Evolutionary conservation across 2,797 vertebrate species (phyloP), one percentile per base, ranked within the genome.

Genomic region (Choloepus didactylus): DNA sequence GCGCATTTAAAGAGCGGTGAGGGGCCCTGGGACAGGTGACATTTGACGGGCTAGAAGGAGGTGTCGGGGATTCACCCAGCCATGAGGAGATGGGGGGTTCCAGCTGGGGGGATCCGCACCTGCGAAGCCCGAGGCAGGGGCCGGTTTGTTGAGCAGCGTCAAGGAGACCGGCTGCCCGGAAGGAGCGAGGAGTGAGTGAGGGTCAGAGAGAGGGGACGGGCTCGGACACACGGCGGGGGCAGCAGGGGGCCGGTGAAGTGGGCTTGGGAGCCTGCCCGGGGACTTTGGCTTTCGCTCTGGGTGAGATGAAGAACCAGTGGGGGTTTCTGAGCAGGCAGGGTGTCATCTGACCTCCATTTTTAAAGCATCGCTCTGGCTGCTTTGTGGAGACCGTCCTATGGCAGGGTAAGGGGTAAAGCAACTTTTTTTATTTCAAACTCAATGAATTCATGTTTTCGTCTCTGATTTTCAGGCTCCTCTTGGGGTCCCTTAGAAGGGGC

Each of bases 191-290:
- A 44, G 41, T 44, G 41, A 44, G 41, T 44, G 6, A 44, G 4
- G 51, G 51, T 54, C 79, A 62, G 49, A 90, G 51, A 69, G 46
- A 41, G 9, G 29, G 7, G 41, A 0, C 0, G 54, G 73, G 41
- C 6, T 69, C 19, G 9, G 76, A 16, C 51, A 54, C 4, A 54
- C 51, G 12, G 51, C 12, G 51, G 51, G 51, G 51, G 51, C 51
- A 15, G 51, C 51, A 14, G 51, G 29, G n/a, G 23, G 21, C 23
- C 2, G 54, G 27, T 16, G 44, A 4, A 0, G 1, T 1, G 31
- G 8, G 15, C 18, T 25, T 31, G 3, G 8, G 3, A 12, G 44
- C 5, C 21, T 2, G 21, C 0, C n/a, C 2, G 0, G 49, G 23
- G 79, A 8, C 16, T 7, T 2, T 19, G 38, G n/a, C 60, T 59